Conservation (phyloP, 2,888 invertebrate species). For the Agonopterix heracliana region DNA sequence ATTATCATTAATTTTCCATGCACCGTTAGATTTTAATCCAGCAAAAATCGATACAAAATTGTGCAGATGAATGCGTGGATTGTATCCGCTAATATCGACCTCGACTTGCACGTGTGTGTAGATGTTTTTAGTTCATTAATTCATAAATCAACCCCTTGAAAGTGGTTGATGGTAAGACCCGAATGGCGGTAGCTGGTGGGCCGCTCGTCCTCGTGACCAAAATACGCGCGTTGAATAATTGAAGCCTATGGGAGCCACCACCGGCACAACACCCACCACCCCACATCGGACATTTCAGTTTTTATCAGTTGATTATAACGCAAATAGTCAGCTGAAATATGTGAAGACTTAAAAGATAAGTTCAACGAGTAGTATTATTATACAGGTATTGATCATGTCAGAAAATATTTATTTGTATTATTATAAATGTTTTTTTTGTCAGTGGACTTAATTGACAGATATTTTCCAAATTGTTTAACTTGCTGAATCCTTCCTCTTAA, state of each 20-base stretch:
- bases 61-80: too few relatives aligned
- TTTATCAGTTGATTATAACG: conserved; percentile 45
- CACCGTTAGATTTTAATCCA: too few relatives aligned
- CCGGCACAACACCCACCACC: conserved; percentile 25
- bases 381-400: too few relatives aligned
- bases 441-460: too few relatives aligned
- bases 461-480: too few relatives aligned
- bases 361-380: too few relatives aligned
- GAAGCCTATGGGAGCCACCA: conserved; percentile 32
- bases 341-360: too few relatives aligned
- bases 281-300: conserved; percentile 34
- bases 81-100: background rate
- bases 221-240: conserved; percentile 69
- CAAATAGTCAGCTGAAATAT: conserved; percentile 15
- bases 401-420: too few relatives aligned
- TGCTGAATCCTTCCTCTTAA: too few relatives aligned
- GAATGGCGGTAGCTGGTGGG: conserved; percentile 20
- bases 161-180: conserved; percentile 28
- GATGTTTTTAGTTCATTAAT: conserved; percentile 41
- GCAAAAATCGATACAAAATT: too few relatives aligned
- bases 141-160: conserved; percentile 46
- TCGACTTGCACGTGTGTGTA: background rate
- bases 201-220: conserved; percentile 64
- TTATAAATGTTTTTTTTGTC: too few relatives aligned
- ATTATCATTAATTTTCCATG: too few relatives aligned